Conservation (phyloP, 2,888 invertebrate genomes). For the Acrobasis repandana region DNA sequence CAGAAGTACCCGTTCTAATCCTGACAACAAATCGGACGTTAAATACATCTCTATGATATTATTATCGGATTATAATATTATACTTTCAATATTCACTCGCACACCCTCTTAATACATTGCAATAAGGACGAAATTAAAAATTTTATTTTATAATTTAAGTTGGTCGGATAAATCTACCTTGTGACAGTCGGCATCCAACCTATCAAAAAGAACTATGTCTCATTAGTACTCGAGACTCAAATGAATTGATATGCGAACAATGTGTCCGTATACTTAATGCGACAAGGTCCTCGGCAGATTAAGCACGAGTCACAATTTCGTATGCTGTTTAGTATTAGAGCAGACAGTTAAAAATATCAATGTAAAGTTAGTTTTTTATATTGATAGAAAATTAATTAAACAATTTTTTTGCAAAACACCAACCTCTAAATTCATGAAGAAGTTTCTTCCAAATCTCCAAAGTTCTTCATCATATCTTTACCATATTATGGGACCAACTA, state of each 20-base stretch:
- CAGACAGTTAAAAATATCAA: neutral
- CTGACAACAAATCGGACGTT: constrained; percentile 52
- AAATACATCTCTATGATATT: constrained; percentile 65
- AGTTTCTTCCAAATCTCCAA: no score
- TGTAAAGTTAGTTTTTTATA: neutral
- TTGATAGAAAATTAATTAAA: neutral
- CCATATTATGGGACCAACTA: no score
- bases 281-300: constrained; percentile 40
- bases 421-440: no score
- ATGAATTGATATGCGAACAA: constrained; percentile 51
- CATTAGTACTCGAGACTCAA: constrained; percentile 57
- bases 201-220: constrained; percentile 54
- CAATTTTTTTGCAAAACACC: no score
- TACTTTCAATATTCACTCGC: constrained; percentile 29
- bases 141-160: constrained; percentile 13
- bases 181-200: constrained; percentile 51
- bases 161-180: constrained; percentile 45
- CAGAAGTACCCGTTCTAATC: constrained; percentile 34
- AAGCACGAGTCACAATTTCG: constrained; percentile 39
- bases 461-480: no score
- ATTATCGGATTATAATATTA: constrained; percentile 59
- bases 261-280: constrained; percentile 12
- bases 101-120: neutral
- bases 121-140: constrained; percentile 34
- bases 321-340: constrained; percentile 6